A percentile compares a stretch with the other conserved stretches of the same genome.
Conservation (phyloP, 1,140 invertebrate species). For the Bilobella aurantiaca region DNA sequence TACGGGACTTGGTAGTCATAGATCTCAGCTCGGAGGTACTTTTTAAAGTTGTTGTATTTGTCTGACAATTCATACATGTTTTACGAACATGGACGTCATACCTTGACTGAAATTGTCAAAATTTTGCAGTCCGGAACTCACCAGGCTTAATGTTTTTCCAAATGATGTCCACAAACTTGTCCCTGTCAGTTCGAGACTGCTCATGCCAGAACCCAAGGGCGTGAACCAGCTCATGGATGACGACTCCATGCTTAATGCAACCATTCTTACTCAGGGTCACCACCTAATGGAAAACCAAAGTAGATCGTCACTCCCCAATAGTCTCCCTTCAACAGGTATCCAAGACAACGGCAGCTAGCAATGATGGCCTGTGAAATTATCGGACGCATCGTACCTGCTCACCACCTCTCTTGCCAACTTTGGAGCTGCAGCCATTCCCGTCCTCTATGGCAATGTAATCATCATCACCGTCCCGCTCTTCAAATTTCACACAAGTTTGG, state of each 20-base stretch:
- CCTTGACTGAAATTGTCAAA: background rate
- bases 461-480: too few species aligned
- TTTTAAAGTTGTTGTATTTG: background rate
- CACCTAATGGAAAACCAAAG: too few species aligned
- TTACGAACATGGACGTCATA: too few species aligned
- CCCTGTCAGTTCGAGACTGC: conserved; percentile 47
- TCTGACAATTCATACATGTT: too few species aligned
- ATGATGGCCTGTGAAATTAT: too few species aligned
- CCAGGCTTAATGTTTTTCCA: conserved; percentile 46
- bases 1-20: conserved; percentile 12
- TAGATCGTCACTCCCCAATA: too few species aligned
- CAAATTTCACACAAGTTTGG: too few species aligned
- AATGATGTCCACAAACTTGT: conserved; percentile 44
- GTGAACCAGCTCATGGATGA: conserved; percentile 15
- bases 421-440: conserved; percentile 20
- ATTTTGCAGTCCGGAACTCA: conserved; percentile 24
- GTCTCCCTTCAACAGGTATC: too few species aligned
- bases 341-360: too few species aligned
- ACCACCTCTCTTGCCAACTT: conserved; percentile 22
- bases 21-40: background rate
- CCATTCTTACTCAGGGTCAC: conserved; percentile 13
- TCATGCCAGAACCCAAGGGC: conserved; percentile 48
- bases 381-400: too few species aligned
- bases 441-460: too few species aligned
- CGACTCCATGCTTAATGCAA: conserved; percentile 14